These are phyloP conservation scores for Lepidotrigona ventralis DNA, from an alignment of 1,140 invertebrate species.

Conservation along the genomic window DNA sequence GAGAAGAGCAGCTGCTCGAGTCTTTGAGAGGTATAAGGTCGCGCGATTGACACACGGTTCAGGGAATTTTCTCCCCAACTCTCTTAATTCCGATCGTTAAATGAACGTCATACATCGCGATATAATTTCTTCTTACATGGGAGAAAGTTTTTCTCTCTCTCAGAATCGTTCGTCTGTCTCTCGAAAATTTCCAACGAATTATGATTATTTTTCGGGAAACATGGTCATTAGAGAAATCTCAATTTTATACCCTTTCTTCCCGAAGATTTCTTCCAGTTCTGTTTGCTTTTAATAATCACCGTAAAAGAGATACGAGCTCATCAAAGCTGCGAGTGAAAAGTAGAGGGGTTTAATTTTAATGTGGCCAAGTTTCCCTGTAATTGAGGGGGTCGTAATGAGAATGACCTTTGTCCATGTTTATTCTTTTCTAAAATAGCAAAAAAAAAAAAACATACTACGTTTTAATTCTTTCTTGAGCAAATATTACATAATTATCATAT, in stretches of 20 bases:
- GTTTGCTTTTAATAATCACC: not conserved
- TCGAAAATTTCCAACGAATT: not conserved
- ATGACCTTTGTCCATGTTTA: not conserved
- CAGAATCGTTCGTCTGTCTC: not conserved
- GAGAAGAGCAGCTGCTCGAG: not conserved
- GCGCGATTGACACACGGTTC: not conserved
- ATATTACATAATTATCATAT: no score
- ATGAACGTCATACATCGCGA: conserved; percentile 21
- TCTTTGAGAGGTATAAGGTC: conserved; percentile 1
- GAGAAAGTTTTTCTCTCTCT: not conserved
- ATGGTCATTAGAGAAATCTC: not conserved
- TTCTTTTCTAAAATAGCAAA: not conserved
- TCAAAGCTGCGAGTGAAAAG: conserved; percentile 2
- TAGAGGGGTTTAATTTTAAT: conserved; percentile 1
- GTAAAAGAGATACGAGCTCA: not conserved
- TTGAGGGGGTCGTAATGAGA: not conserved
- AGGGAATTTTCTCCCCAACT: conserved; percentile 13
- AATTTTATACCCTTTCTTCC: not conserved
- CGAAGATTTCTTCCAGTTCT: not conserved
- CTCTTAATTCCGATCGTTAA: conserved; percentile 48
- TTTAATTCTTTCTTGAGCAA: no score
- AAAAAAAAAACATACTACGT: no score
- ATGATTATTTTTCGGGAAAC: not conserved
- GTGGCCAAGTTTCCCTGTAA: not conserved
- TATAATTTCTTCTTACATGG: not conserved